These are phyloP conservation scores for Bolinopsis microptera DNA, from an alignment of 37 sponge, comb jelly and placozoan genomes.

Conservation along the genomic window DNA sequence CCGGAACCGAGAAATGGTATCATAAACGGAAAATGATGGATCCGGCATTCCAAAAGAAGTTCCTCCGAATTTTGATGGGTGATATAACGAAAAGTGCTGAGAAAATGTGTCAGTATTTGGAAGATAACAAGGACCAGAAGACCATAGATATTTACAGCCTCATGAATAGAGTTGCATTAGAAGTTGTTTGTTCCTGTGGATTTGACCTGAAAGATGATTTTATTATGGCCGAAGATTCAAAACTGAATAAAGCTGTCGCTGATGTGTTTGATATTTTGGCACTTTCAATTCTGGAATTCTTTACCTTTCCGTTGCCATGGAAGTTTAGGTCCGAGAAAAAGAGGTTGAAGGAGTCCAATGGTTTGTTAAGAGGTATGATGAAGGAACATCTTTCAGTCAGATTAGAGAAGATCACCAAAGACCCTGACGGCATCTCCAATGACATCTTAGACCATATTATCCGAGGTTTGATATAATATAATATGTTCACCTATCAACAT, in stretches of 20 bases:
- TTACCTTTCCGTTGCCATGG: neutral
- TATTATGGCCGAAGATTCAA: neutral
- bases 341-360: neutral
- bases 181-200: neutral
- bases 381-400: neutral
- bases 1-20: neutral
- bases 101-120: neutral
- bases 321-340: neutral
- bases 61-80: neutral
- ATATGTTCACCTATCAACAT: no score
- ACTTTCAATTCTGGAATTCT: neutral
- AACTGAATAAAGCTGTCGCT: neutral
- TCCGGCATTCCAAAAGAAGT: neutral
- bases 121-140: neutral
- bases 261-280: neutral
- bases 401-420: neutral
- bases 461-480: neutral
- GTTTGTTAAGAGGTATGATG: neutral
- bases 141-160: neutral
- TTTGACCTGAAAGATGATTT: conserved; percentile 9
- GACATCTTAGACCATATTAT: neutral
- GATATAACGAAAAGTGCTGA: neutral
- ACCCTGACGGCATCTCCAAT: neutral
- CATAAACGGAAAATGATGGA: conserved; percentile 16
- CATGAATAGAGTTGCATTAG: conserved; percentile 14